phyloP scores from a whole-genome alignment of 2,888 invertebrate genomes.

The Uropetala carovei region DNA sequence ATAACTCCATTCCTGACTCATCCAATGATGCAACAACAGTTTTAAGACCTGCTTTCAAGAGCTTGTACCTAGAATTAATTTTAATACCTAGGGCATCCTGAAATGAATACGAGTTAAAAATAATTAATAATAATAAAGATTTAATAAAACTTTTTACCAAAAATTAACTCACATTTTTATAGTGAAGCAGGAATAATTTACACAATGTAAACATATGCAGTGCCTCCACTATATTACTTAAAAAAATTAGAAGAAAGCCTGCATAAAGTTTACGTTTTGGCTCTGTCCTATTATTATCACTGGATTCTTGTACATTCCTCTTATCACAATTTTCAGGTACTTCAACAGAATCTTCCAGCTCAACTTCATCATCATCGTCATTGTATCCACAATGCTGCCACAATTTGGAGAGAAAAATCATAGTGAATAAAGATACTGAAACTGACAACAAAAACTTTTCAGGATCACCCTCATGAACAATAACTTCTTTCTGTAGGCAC shows the following conservation, averaged over 20 bases:
- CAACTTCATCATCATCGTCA: constrained; percentile 68
- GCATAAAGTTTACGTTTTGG: not conserved
- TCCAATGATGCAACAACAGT: constrained; percentile 70
- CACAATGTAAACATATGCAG: constrained; percentile 73
- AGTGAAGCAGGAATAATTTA: constrained; percentile 73
- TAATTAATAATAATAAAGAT: constrained; percentile 65
- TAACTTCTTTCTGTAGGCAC: not conserved
- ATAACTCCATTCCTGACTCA: constrained; percentile 50
- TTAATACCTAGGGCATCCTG: constrained; percentile 73
- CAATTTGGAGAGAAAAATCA: constrained; percentile 66
- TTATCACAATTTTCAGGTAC: constrained; percentile 67
- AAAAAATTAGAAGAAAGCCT: constrained; percentile 70
- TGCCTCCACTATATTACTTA: constrained; percentile 72
- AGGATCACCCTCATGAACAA: constrained; percentile 18
- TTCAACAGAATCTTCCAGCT: constrained; percentile 69
- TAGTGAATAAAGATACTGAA: not conserved
- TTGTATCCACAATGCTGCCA: constrained; percentile 69
- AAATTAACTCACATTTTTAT: constrained; percentile 74
- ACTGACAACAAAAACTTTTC: constrained; percentile 39
- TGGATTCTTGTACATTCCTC: constrained; percentile 66
- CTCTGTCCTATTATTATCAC: constrained; percentile 66
- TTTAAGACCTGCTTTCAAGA: constrained; percentile 71
- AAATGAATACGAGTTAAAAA: constrained; percentile 69
- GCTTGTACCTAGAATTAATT: constrained; percentile 70
- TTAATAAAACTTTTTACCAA: constrained; percentile 49